These are phyloP conservation scores for Danio jaintianensis DNA, from an alignment of 2,797 vertebrate genomes.

Conservation along the genomic window DNA sequence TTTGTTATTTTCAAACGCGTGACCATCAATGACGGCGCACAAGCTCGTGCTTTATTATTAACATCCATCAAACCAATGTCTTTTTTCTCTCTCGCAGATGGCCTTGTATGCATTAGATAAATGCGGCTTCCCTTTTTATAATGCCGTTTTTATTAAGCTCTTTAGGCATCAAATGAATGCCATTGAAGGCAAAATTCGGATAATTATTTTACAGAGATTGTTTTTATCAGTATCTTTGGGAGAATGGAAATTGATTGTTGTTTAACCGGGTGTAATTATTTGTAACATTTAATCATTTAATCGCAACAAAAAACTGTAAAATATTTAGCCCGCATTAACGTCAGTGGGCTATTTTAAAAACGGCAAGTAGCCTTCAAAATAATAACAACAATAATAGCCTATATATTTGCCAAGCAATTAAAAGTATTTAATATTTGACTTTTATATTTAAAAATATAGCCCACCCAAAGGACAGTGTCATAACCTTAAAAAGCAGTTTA, in stretches of 20 bases:
- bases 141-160: not conserved
- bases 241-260: not conserved
- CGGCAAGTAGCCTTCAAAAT: not conserved
- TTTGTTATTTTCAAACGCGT: constrained; percentile 3
- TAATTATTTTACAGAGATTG: not conserved
- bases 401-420: not conserved
- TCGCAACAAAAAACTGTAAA: not conserved
- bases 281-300: not conserved
- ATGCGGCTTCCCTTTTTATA: not conserved
- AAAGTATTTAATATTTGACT: not conserved
- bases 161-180: not conserved
- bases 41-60: constrained; percentile 15
- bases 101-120: constrained; percentile 4
- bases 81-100: not conserved
- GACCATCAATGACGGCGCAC: constrained; percentile 16
- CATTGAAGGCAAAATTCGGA: not conserved
- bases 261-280: constrained; percentile 2
- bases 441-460: not conserved
- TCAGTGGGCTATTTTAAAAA: too few species aligned
- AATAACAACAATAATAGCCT: constrained; percentile 26
- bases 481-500: not conserved
- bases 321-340: not conserved
- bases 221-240: not conserved
- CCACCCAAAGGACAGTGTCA: not conserved
- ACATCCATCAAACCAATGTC: constrained; percentile 36